These are phyloP conservation scores for Anticlea derivata DNA, from an alignment of 2,888 invertebrate species.

Conservation along the genomic window DNA sequence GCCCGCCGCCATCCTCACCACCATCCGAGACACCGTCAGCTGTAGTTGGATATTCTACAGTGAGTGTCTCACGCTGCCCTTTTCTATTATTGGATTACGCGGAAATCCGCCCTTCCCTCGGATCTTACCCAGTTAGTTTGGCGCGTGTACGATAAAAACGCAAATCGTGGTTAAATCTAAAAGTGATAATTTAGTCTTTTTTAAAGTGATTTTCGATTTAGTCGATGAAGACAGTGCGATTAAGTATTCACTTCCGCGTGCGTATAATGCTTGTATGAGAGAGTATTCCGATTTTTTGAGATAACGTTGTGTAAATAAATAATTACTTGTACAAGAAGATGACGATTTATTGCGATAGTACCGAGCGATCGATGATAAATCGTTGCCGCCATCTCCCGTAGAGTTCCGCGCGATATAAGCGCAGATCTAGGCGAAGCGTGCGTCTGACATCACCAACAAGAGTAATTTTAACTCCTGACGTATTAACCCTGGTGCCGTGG, in stretches of 20 bases:
- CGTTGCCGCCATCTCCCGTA: slow-evolving; percentile 69
- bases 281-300: not conserved
- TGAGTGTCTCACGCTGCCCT: slow-evolving; percentile 70
- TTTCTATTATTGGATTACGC: too few relatives aligned
- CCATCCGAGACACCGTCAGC: slow-evolving; percentile 87
- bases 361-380: slow-evolving; percentile 21
- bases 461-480: slow-evolving; percentile 82
- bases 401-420: slow-evolving; percentile 63
- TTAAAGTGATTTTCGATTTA: not conserved
- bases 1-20: slow-evolving; percentile 83
- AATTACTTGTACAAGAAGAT: slow-evolving; percentile 15
- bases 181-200: slow-evolving; percentile 9
- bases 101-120: not conserved
- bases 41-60: slow-evolving; percentile 91
- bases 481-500: slow-evolving; percentile 56
- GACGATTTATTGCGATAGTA: slow-evolving; percentile 28
- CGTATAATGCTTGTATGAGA: not conserved
- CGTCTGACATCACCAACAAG: slow-evolving; percentile 78
- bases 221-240: not conserved
- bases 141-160: slow-evolving; percentile 24
- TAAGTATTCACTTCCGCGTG: slow-evolving; percentile 9
- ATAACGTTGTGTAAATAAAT: slow-evolving; percentile 30
- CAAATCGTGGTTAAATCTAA: not conserved
- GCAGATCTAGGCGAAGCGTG: slow-evolving; percentile 80
- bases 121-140: not conserved